Conservation (phyloP, 2,113 vertebrate genomes). For the Solea senegalensis region DNA sequence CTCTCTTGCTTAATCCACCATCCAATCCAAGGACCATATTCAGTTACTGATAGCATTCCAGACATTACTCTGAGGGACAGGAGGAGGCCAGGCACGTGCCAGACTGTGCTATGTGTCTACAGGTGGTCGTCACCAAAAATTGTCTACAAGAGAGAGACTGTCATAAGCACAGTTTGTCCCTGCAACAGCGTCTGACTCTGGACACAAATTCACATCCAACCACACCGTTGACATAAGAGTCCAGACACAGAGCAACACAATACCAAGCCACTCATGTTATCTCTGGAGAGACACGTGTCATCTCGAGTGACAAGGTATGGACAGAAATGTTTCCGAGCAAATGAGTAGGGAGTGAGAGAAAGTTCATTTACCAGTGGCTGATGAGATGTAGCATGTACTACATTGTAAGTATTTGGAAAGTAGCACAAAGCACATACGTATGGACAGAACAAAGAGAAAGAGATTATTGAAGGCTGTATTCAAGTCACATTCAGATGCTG, state of each 20-base stretch:
- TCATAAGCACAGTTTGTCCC: too few species aligned
- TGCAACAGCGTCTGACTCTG: too few species aligned
- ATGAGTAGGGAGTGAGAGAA: neutral
- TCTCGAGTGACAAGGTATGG: neutral
- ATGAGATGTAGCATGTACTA: too few species aligned
- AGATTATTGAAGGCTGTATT: too few species aligned
- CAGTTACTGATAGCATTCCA: conserved; percentile 33
- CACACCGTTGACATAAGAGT: conserved; percentile 31
- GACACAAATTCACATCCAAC: neutral
- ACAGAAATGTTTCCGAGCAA: conserved; percentile 36
- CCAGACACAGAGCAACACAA: conserved; percentile 45
- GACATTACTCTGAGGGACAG: conserved; percentile 4
- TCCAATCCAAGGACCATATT: conserved; percentile 17
- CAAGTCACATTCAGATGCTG: too few species aligned
- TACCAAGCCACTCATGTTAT: conserved; percentile 25
- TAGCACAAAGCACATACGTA: too few species aligned
- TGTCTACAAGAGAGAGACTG: too few species aligned
- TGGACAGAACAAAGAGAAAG: too few species aligned
- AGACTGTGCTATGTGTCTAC: neutral
- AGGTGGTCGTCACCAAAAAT: too few species aligned
- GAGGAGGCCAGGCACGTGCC: neutral
- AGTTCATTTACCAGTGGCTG: neutral
- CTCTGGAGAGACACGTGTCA: conserved; percentile 6
- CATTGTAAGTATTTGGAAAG: too few species aligned
- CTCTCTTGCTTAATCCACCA: neutral